These are phyloP conservation scores for Heliconius aoede DNA, from an alignment of 2,888 invertebrate species.

Conservation along the genomic window DNA sequence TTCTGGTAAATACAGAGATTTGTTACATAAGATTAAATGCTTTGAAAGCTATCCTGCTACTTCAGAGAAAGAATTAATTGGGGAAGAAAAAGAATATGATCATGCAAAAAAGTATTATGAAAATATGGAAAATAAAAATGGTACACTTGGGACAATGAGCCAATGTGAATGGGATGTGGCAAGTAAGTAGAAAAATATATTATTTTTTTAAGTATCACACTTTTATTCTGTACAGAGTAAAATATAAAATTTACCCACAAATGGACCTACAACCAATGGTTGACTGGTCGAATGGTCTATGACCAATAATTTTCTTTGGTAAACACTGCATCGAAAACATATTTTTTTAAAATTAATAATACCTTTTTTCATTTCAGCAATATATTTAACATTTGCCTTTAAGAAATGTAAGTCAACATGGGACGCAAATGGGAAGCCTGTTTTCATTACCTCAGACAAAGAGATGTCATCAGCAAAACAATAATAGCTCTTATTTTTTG, in stretches of 20 bases:
- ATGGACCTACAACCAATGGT: too few relatives aligned
- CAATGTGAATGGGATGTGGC: constrained; percentile 96
- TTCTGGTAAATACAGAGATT: constrained; percentile 67
- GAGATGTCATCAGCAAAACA: constrained; percentile 11
- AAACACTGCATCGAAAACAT: background rate
- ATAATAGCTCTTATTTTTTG: constrained; percentile 21
- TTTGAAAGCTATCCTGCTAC: constrained; percentile 92
- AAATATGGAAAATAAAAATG: constrained; percentile 66
- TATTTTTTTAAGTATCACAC: too few relatives aligned
- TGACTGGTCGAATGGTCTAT: too few relatives aligned
- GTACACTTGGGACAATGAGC: constrained; percentile 91
- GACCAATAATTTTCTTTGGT: background rate
- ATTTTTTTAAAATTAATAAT: background rate
- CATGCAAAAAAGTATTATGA: constrained; percentile 87
- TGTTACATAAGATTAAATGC: constrained; percentile 91
- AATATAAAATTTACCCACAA: too few relatives aligned
- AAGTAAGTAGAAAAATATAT: constrained; percentile 85
- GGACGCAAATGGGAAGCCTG: constrained; percentile 82
- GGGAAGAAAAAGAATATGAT: constrained; percentile 86
- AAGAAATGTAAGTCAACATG: constrained; percentile 87
- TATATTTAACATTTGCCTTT: constrained; percentile 91
- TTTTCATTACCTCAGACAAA: constrained; percentile 26
- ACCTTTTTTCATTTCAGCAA: constrained; percentile 78
- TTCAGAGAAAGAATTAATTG: constrained; percentile 80
- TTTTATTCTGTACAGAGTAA: too few relatives aligned